A percentile compares a stretch with the other conserved stretches of the same genome.
Evolutionary conservation across 2,888 invertebrate genomes (phyloP).

Genomic region (Germaria angustata): DNA sequence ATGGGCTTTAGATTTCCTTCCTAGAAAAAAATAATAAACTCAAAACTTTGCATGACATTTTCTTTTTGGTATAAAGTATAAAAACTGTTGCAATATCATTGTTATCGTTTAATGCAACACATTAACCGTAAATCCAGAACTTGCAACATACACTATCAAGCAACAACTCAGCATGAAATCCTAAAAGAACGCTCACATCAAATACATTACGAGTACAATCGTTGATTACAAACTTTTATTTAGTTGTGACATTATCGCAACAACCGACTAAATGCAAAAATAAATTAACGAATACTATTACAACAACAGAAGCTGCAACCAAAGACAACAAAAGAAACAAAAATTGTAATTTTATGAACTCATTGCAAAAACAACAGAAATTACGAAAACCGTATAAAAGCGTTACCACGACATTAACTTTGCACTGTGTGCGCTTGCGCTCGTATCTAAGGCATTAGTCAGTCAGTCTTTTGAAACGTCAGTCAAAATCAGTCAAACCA

Average conservation of each 20-base stretch:
- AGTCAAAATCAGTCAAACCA: conserved; percentile 35
- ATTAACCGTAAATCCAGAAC: conserved; percentile 49
- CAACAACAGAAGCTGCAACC: not conserved
- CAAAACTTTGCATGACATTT: conserved; percentile 31
- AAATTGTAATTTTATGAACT: conserved; percentile 24
- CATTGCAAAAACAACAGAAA: not conserved
- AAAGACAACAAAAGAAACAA: not conserved
- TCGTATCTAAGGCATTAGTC: conserved; percentile 2
- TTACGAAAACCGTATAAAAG: conserved; percentile 15
- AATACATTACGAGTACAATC: conserved; percentile 23
- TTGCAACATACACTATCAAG: conserved; percentile 27
- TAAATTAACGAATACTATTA: conserved; percentile 5
- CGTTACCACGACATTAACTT: conserved; percentile 63
- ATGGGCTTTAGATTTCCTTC: not conserved
- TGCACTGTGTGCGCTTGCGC: conserved; percentile 10
- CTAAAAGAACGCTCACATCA: conserved; percentile 15
- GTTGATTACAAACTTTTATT: conserved; percentile 44
- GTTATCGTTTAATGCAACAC: conserved; percentile 36
- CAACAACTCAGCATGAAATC: conserved; percentile 42
- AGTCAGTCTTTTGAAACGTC: conserved; percentile 19
- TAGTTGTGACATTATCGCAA: conserved; percentile 54
- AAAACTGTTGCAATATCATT: conserved; percentile 33
- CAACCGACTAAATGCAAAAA: conserved; percentile 6
- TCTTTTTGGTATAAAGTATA: not conserved
- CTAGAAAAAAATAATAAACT: not conserved